These are phyloP conservation scores for Drosophila atripex DNA, from an alignment of 2,888 invertebrate genomes.

Conservation along the genomic window DNA sequence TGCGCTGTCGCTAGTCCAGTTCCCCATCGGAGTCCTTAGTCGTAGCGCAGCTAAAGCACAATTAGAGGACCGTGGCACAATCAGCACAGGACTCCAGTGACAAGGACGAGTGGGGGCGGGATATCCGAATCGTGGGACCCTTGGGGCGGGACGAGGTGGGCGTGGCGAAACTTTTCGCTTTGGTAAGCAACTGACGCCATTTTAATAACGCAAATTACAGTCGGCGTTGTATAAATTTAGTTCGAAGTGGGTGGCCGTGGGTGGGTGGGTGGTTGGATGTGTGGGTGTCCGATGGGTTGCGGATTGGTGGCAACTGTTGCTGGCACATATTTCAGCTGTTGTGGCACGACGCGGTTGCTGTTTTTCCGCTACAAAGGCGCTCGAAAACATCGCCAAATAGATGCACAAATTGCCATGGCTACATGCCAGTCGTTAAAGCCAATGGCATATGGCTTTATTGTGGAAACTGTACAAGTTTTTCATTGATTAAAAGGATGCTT, in stretches of 20 bases:
- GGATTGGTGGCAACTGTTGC: constrained; percentile 61
- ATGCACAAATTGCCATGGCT: constrained; percentile 34
- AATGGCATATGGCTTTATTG: constrained; percentile 22
- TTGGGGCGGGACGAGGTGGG: constrained; percentile 8
- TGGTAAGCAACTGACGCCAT: constrained; percentile 74
- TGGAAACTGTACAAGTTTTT: background rate
- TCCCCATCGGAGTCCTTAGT: constrained; percentile 25
- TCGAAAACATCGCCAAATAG: constrained; percentile 26
- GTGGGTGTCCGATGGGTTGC: background rate
- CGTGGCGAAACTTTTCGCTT: constrained; percentile 53
- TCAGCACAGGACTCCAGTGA: constrained; percentile 20
- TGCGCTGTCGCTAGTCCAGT: constrained; percentile 14
- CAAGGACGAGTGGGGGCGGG: constrained; percentile 5
- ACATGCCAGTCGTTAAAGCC: constrained; percentile 21
- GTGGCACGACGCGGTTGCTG: constrained; percentile 40
- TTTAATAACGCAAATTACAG: constrained; percentile 76
- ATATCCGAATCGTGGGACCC: background rate
- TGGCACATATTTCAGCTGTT: constrained; percentile 64
- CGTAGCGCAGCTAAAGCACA: constrained; percentile 52
- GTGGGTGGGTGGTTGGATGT: background rate
- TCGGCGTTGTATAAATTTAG: constrained; percentile 62
- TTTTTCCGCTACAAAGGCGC: constrained; percentile 35
- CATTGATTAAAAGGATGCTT: background rate
- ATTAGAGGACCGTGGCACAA: constrained; percentile 43
- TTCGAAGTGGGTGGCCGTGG: constrained; percentile 36